phyloP scores from a whole-genome alignment of 1,140 invertebrate genomes.

The Zaprionus ghesquierei region DNA sequence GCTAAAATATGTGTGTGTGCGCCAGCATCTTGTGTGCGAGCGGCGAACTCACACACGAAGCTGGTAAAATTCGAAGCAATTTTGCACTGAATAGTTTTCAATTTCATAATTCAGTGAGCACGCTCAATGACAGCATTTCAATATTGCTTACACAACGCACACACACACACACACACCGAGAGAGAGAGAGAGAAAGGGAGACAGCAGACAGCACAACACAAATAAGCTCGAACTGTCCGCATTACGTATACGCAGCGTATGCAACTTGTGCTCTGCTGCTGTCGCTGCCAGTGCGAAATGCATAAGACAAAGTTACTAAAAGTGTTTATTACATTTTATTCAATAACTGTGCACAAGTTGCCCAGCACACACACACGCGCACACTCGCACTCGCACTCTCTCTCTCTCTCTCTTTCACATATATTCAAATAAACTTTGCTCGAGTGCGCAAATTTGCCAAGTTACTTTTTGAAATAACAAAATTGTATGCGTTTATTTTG shows the following conservation, averaged over 20 bases:
- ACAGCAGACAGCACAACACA: constrained; percentile 27
- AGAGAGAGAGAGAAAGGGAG: not conserved
- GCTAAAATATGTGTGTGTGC: not conserved
- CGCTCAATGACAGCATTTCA: constrained; percentile 78
- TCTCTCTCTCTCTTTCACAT: not conserved
- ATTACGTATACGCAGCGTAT: constrained; percentile 71
- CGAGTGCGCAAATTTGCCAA: constrained; percentile 54
- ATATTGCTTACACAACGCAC: constrained; percentile 63
- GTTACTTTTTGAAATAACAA: constrained; percentile 73
- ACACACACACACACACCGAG: not conserved
- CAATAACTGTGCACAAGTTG: constrained; percentile 58
- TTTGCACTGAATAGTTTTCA: constrained; percentile 80
- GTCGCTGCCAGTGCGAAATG: constrained; percentile 47
- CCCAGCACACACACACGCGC: constrained; percentile 9
- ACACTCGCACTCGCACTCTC: constrained; percentile 4
- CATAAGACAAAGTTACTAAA: constrained; percentile 78
- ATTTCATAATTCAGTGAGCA: constrained; percentile 82
- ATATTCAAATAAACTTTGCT: constrained; percentile 26
- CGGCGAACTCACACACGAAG: too few species aligned
- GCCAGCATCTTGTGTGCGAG: not conserved
- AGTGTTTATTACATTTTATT: constrained; percentile 81
- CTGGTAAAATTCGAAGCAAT: constrained; percentile 67
- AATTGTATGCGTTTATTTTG: constrained; percentile 64
- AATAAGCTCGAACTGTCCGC: constrained; percentile 48
- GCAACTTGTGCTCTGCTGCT: constrained; percentile 17